Conservation (phyloP, 1,140 invertebrate species). For the Orius insidiosus region DNA sequence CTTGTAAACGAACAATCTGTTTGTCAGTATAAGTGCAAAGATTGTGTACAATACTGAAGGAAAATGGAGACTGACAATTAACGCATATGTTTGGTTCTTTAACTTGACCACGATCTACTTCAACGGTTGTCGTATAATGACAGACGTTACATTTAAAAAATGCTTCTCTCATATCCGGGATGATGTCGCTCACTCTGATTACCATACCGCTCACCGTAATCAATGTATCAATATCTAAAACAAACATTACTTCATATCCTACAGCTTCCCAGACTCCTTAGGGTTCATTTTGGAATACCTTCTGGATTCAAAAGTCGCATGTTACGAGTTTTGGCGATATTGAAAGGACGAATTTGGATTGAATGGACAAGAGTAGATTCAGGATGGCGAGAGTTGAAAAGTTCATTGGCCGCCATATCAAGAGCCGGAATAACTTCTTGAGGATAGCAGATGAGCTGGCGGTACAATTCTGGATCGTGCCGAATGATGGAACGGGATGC, state of each 20-base stretch:
- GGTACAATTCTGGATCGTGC: constrained; percentile 75
- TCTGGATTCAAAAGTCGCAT: constrained; percentile 96
- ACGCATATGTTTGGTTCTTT: constrained; percentile 85
- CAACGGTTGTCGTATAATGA: constrained; percentile 55
- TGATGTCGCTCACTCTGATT: constrained; percentile 82
- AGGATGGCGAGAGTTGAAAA: constrained; percentile 88
- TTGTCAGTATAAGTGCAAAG: constrained; percentile 93
- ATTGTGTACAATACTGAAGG: constrained; percentile 88
- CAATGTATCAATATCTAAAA: constrained; percentile 88
- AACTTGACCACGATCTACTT: constrained; percentile 87
- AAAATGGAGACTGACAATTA: constrained; percentile 86
- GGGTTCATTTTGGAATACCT: constrained; percentile 32
- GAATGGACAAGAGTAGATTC: constrained; percentile 75
- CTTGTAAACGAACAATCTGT: constrained; percentile 94
- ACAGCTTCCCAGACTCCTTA: no score
- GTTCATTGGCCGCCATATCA: constrained; percentile 93
- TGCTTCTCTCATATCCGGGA: constrained; percentile 95
- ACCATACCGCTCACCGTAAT: constrained; percentile 96
- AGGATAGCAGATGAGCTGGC: constrained; percentile 86
- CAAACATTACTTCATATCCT: neutral
- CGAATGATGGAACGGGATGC: constrained; percentile 51
- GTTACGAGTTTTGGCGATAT: constrained; percentile 79
- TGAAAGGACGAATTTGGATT: constrained; percentile 95
- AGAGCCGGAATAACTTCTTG: constrained; percentile 96
- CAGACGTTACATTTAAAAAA: constrained; percentile 94